Evolutionary conservation across 2,888 invertebrate species (phyloP).

Genomic region (Aplocera efformata): DNA sequence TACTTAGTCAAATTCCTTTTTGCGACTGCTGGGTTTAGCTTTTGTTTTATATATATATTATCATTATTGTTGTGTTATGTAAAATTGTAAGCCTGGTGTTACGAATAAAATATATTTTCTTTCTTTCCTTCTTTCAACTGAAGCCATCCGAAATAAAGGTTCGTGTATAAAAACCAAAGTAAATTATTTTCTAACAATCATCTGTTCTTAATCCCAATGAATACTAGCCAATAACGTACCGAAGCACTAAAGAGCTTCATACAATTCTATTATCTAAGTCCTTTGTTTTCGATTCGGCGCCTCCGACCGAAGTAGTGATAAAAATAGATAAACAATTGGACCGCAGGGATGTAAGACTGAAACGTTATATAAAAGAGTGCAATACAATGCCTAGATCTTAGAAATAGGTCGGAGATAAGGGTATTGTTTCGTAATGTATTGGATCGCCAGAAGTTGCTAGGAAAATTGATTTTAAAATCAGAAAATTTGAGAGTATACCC

Average conservation of each 20-base stretch:
- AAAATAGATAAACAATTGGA: not conserved
- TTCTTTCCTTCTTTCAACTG: too few relatives aligned
- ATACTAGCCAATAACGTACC: conserved; percentile 6
- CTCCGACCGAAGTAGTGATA: conserved; percentile 23
- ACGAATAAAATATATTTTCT: too few relatives aligned
- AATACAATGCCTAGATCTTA: conserved; percentile 22
- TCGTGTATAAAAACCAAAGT: too few relatives aligned
- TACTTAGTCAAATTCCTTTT: too few relatives aligned
- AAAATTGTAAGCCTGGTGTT: too few relatives aligned
- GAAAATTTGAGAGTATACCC: too few relatives aligned
- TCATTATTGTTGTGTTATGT: too few relatives aligned
- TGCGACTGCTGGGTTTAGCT: too few relatives aligned
- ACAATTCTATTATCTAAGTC: conserved; percentile 36
- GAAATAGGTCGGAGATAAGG: conserved; percentile 10
- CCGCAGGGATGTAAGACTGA: not conserved
- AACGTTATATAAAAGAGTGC: not conserved
- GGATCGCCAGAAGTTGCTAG: conserved; percentile 4
- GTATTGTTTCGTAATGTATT: conserved; percentile 10
- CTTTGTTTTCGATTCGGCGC: conserved; percentile 37
- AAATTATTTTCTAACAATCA: too few relatives aligned
- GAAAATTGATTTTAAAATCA: conserved; percentile 1
- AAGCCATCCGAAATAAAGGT: too few relatives aligned
- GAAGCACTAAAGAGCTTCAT: conserved; percentile 19
- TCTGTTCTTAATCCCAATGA: not conserved
- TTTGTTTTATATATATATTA: too few relatives aligned